These are phyloP conservation scores for Dryadula phaetusa DNA, from an alignment of 2,888 invertebrate genomes.

Conservation along the genomic window DNA sequence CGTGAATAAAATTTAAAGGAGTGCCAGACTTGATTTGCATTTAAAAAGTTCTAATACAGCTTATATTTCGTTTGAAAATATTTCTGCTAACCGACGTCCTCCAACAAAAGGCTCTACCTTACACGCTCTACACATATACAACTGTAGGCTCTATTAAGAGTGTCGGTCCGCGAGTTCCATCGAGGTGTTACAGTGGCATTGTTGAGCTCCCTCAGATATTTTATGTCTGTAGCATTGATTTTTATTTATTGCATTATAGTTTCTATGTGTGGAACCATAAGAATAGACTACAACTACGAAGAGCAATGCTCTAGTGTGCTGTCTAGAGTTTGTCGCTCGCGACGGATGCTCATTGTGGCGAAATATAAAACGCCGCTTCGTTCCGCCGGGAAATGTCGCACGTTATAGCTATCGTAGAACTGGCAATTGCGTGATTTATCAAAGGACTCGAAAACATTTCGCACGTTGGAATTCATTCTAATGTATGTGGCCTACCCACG, in stretches of 20 bases:
- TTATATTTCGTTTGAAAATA: not conserved
- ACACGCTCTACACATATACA: not conserved
- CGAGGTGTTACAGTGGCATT: conserved; percentile 41
- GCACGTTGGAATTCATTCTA: not conserved
- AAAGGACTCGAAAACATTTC: conserved; percentile 20
- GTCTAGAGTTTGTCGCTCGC: conserved; percentile 58
- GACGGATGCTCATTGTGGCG: conserved; percentile 57
- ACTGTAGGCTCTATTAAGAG: conserved; percentile 9
- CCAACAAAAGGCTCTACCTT: conserved; percentile 8
- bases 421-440: conserved; percentile 33
- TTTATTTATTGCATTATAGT: conserved; percentile 24
- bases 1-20: conserved; percentile 1
- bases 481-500: not conserved
- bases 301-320: conserved; percentile 40
- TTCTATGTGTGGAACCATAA: conserved; percentile 19
- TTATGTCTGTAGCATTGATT: conserved; percentile 45
- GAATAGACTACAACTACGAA: conserved; percentile 12
- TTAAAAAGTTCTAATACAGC: not conserved
- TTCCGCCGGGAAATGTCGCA: conserved; percentile 42
- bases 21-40: not conserved
- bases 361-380: conserved; percentile 43
- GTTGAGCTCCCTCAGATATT: conserved; percentile 50
- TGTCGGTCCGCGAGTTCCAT: conserved; percentile 31
- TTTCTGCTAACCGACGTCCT: not conserved
- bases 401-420: conserved; percentile 28